Percentiles rank a stretch among this genome's conserved stretches.
phyloP scores from a whole-genome alignment of 2,113 vertebrate species.

The Heliornis fulica region DNA sequence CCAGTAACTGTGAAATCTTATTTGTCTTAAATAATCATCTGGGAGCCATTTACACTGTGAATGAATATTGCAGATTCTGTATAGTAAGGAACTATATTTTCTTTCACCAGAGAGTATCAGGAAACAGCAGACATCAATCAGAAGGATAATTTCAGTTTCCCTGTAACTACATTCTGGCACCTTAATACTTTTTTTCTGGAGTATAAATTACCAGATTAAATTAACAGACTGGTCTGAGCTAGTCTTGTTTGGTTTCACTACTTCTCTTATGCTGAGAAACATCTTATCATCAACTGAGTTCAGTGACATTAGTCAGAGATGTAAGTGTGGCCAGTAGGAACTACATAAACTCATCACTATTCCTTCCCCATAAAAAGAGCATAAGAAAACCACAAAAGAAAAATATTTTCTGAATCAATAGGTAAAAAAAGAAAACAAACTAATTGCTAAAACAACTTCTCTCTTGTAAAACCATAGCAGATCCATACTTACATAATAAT shows the following conservation, averaged over 20 bases:
- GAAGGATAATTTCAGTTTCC: background rate
- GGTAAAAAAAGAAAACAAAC: background rate
- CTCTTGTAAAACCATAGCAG: background rate
- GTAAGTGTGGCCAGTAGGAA: background rate
- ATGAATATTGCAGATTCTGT: background rate
- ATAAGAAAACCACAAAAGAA: background rate
- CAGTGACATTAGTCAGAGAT: background rate
- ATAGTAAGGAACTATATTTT: background rate
- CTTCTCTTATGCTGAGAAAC: background rate
- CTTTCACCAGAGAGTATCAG: background rate
- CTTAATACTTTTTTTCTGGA: background rate
- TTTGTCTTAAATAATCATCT: conserved; percentile 50
- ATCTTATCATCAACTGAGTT: background rate
- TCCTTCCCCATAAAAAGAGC: background rate
- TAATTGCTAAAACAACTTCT: background rate
- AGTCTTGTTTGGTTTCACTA: background rate
- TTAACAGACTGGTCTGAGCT: background rate
- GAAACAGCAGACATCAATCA: background rate
- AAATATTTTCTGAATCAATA: background rate
- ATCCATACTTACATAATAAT: background rate
- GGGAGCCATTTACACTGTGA: background rate
- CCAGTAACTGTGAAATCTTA: conserved; percentile 4
- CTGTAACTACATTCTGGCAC: background rate
- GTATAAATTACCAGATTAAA: background rate
- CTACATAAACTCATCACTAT: background rate